A percentile compares a stretch with the other conserved stretches of the same genome.
phyloP scores from a whole-genome alignment of 2,797 vertebrate species.

The Malacoctenus gilli region DNA sequence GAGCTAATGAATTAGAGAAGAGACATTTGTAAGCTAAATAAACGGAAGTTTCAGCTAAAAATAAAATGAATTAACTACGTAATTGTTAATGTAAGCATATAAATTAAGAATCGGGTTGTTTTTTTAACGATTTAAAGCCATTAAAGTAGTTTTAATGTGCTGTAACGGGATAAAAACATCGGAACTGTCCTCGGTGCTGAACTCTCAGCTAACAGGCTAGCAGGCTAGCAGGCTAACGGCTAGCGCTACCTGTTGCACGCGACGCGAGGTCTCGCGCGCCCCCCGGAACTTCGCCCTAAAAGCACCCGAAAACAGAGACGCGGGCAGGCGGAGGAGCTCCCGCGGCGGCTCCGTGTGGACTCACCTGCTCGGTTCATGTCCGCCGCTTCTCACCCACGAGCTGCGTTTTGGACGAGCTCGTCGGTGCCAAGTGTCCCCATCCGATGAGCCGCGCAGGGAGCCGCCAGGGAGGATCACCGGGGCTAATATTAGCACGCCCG shows the following conservation, averaged over 20 bases:
- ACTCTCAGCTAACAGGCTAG: slow-evolving; percentile 27
- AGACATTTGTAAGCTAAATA: too few species aligned
- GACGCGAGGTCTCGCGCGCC: background rate
- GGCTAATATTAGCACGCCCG: slow-evolving; percentile 26
- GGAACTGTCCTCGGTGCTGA: slow-evolving; percentile 65
- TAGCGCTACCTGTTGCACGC: slow-evolving; percentile 65
- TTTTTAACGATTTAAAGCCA: too few species aligned
- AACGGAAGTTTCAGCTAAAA: too few species aligned
- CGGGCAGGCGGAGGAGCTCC: too few species aligned
- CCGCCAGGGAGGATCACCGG: slow-evolving; percentile 24
- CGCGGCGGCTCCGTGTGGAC: too few species aligned
- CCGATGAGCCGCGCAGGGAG: slow-evolving; percentile 6
- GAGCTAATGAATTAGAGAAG: too few species aligned
- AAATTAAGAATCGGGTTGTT: too few species aligned
- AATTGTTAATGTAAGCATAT: too few species aligned
- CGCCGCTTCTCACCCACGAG: slow-evolving; percentile 27
- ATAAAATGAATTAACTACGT: too few species aligned
- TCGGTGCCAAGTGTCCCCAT: slow-evolving; percentile 14
- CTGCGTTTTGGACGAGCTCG: slow-evolving; percentile 14
- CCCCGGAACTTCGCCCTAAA: background rate
- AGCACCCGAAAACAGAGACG: background rate
- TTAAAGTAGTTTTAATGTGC: too few species aligned
- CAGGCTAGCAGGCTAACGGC: slow-evolving; percentile 20
- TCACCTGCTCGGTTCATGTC: slow-evolving; percentile 71
- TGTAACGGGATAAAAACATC: too few species aligned